phyloP scores from a whole-genome alignment of 2,888 invertebrate genomes.

The Arrhopalites spinosus region DNA sequence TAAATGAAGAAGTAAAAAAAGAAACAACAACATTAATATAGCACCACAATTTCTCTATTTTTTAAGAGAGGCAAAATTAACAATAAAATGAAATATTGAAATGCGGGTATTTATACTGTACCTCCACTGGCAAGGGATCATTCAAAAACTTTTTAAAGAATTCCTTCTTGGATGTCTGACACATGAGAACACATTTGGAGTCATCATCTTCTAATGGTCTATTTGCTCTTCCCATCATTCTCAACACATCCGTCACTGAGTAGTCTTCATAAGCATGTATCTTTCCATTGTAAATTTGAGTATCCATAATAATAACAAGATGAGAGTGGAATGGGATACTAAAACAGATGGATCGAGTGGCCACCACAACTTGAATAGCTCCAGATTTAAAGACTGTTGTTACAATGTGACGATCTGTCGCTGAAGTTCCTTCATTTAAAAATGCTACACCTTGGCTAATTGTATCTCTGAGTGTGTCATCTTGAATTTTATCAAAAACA shows the following conservation, averaged over 20 bases:
- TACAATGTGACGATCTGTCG: constrained; percentile 84
- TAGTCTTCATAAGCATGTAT: constrained; percentile 88
- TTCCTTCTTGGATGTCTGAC: constrained; percentile 96
- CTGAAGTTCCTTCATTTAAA: constrained; percentile 89
- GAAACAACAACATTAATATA: background rate
- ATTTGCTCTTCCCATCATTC: constrained; percentile 97
- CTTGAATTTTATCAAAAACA: constrained; percentile 72
- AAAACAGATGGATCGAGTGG: constrained; percentile 91
- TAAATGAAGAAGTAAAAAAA: constrained; percentile 10
- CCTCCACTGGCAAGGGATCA: constrained; percentile 94
- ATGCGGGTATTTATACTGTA: too few relatives aligned
- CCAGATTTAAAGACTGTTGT: constrained; percentile 92
- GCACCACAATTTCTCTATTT: background rate
- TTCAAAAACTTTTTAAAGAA: constrained; percentile 98
- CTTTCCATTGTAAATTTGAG: constrained; percentile 87
- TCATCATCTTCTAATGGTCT: constrained; percentile 89
- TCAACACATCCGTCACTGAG: constrained; percentile 93
- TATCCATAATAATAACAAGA: constrained; percentile 96
- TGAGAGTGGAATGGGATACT: constrained; percentile 87
- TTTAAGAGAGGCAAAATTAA: constrained; percentile 14
- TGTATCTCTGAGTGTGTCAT: constrained; percentile 81
- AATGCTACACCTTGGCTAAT: constrained; percentile 95
- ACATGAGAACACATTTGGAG: constrained; percentile 93
- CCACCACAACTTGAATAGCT: constrained; percentile 86
- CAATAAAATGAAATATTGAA: too few relatives aligned